Evolutionary conservation across 2,797 vertebrate genomes (phyloP).

Genomic region (Prunella strophiata): DNA sequence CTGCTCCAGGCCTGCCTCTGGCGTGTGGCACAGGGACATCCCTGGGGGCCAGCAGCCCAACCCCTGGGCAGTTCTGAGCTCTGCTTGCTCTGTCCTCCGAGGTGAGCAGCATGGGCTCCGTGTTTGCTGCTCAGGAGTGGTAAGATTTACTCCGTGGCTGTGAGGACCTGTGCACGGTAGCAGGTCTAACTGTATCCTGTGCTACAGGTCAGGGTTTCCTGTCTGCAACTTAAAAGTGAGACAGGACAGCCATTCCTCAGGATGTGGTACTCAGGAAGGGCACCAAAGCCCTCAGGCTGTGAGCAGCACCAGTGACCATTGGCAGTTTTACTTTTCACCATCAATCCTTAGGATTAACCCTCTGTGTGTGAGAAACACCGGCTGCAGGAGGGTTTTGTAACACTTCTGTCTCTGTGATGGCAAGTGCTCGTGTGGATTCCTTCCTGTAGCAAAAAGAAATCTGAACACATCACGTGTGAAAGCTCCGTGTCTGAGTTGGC

Average conservation of each 20-base stretch:
- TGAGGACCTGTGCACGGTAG: neutral
- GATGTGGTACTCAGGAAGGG: neutral
- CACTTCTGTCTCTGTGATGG: fast-evolving
- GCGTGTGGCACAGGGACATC: neutral
- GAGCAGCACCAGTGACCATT: fast-evolving
- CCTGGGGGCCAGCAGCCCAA: neutral
- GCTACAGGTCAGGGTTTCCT: neutral
- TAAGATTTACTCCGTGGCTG: neutral
- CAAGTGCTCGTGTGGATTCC: fast-evolving
- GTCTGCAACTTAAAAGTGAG: neutral
- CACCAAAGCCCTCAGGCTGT: neutral
- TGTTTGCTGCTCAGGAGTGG: neutral
- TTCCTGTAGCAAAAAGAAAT: neutral
- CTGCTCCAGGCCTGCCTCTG: neutral
- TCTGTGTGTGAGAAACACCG: fast-evolving
- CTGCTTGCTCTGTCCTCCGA: fast-evolving
- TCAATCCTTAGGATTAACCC: neutral
- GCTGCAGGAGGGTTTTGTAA: neutral
- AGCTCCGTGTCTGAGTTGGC: fast-evolving
- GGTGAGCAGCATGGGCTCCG: fast-evolving
- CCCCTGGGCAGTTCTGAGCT: fast-evolving
- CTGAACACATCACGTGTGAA: neutral
- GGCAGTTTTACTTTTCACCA: neutral
- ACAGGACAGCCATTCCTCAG: neutral
- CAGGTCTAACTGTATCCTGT: neutral